Evolutionary conservation across 2,888 invertebrate genomes (phyloP), one percentile per base, ranked within the genome.

Genomic region (Neoitamus cyanurus): DNA sequence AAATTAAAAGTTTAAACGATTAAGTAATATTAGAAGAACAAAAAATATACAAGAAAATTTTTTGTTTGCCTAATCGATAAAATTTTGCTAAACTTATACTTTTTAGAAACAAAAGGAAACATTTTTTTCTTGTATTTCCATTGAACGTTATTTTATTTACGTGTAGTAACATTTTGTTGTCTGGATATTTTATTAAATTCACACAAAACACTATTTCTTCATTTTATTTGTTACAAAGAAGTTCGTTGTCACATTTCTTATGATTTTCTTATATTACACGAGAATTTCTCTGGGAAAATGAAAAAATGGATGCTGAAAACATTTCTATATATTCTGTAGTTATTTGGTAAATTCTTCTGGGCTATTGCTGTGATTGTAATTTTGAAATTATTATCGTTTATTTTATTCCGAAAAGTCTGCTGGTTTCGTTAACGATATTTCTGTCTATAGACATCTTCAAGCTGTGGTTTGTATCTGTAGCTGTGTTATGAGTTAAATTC

Each of bases 321-420:
- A 28, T 42, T 31, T 13, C 28, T 5, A 28, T 69, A 69, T 42
- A 58, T 58, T 58, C 58, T 70, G 70, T 70, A 70, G 25, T 70
- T 70, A 25, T 30, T 69, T 20, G 15, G n/a, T 31, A 34, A 30
- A 30, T 31, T 70, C 13, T 34, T 31, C 70, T 25, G 28, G 70
- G 58, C 78, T 78, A 78, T 78, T 78, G 78, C 31, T 37, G 73
- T 70, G n/a, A 9, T 15, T 31, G 25, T n/a, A 58, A 78, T 78
- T 78, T 58, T 15, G 15, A 78, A 78, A 48, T 78, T 1, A 78
- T 58, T 20, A 11, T 15, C 11, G n/a, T n/a, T n/a, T 9, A 1
- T 58, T 58, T 25, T 7, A 15, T 48, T 36, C 36, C 37, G 6
- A 20, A 73, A 36, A 36, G 73, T 70, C 2, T 77, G 77, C 13